Percentiles rank a stretch among this genome's conserved stretches.
These are phyloP conservation scores for Steatocranus sp. DNA, from an alignment of 2,797 vertebrate species.

Conservation along the genomic window DNA sequence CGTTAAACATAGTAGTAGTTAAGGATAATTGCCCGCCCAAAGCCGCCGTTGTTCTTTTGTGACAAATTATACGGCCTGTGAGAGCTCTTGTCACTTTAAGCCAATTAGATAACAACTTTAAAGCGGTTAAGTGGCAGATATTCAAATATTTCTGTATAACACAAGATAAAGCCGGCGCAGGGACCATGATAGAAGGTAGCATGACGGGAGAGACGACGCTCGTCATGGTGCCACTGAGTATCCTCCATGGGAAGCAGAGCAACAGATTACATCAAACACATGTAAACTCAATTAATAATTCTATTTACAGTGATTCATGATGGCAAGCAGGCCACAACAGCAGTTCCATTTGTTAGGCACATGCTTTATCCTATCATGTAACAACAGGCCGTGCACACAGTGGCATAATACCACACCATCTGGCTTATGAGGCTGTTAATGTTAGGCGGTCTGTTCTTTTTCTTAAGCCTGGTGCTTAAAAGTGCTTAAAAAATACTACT, in stretches of 20 bases:
- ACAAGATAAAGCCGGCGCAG: not conserved
- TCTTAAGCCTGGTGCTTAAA: constrained; percentile 31
- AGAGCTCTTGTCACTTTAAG: constrained; percentile 8
- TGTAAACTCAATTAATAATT: constrained; percentile 62
- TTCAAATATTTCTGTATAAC: not conserved
- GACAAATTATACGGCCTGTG: constrained; percentile 4
- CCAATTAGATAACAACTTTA: constrained; percentile 34
- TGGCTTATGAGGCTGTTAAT: constrained; percentile 59
- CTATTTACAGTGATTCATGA: constrained; percentile 59
- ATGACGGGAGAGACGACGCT: not conserved
- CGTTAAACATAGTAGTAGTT: constrained; percentile 5
- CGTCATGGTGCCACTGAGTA: not conserved
- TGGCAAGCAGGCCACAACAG: constrained; percentile 47
- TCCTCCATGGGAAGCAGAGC: not conserved
- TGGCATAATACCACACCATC: constrained; percentile 68
- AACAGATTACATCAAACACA: constrained; percentile 54
- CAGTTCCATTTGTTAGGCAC: constrained; percentile 68
- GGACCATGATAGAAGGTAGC: not conserved
- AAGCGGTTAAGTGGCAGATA: constrained; percentile 6
- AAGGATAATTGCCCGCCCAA: constrained; percentile 11
- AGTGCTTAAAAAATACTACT: not conserved
- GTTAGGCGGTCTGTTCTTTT: constrained; percentile 44
- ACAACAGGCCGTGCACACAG: constrained; percentile 58
- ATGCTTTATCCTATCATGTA: constrained; percentile 68
- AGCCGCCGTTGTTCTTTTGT: constrained; percentile 6